Evolutionary conservation across 2,797 vertebrate genomes (phyloP), one percentile per base, ranked within the genome.

Genomic region (Parauchenoglanis punctatus): DNA sequence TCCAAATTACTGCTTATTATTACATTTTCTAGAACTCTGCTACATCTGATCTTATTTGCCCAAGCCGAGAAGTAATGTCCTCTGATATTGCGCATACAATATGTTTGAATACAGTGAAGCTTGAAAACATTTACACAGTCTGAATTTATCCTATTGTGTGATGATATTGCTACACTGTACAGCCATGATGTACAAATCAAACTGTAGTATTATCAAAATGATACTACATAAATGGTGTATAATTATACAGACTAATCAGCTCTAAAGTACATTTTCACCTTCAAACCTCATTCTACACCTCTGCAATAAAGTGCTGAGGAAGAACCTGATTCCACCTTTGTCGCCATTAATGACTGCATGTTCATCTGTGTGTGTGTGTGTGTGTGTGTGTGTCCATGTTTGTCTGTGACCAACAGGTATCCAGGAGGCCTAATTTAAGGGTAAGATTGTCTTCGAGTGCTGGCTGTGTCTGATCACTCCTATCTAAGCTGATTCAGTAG

Each of bases 361-460:
- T 75, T 85, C 68, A 75, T 85, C 54, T 78, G 58, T 85, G 61
- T 75, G 49, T 85, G 73, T 88, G 72, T 77, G 78, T 89, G 46
- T 86, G 58, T 89, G 49, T 63, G 25, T 63, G 25, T 78, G 17
- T 28, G 23, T 7, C 7, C 59, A n/a, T 89, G 76, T 89, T 70
- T 85, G 73, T 87, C 49, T 90, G 96, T 97, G 93, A 96, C 95
- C 94, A 89, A 94, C 96, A 99, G 98, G 96, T 98, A 85, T 97
- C 95, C 96, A 97, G 93, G 95, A 97, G 97, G 96, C 96, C 96
- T 89, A 96, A 94, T 92, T 89, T 94, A 86, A 96, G 95, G 97
- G 98, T 99, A 98, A 98, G 97, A 93, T 89, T 91, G 28, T 40
- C 72, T 65, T 49, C 18, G 25, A 83, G 58, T 80, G 70, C 59